Percentiles rank a stretch among this genome's conserved stretches.
These are phyloP conservation scores for Lepidochrysops patricia DNA, from an alignment of 2,888 invertebrate genomes.

Conservation along the genomic window DNA sequence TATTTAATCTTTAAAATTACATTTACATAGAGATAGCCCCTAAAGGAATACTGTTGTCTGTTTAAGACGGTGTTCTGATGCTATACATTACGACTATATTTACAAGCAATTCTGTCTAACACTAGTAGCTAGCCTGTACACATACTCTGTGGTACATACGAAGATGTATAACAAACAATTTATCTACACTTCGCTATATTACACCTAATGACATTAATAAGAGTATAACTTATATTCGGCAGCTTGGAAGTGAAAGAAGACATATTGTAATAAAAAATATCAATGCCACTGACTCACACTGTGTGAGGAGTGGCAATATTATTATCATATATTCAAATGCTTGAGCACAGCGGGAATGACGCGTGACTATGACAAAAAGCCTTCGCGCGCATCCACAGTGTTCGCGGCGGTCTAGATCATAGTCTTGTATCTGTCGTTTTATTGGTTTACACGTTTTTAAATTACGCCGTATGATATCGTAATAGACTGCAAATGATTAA, in stretches of 20 bases:
- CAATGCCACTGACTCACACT: too few relatives aligned
- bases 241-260: constrained; percentile 3
- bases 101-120: constrained; percentile 31
- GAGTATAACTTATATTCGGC: constrained; percentile 6
- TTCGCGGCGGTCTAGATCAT: too few relatives aligned
- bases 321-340: too few relatives aligned
- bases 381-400: too few relatives aligned
- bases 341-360: too few relatives aligned
- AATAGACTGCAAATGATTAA: too few relatives aligned
- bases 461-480: too few relatives aligned
- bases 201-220: constrained; percentile 19
- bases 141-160: constrained; percentile 30
- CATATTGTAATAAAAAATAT: background rate
- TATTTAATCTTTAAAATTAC: background rate
- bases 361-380: too few relatives aligned
- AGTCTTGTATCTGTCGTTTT: background rate
- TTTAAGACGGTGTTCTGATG: constrained; percentile 35
- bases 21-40: constrained; percentile 22
- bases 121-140: constrained; percentile 35
- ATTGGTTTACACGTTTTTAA: too few relatives aligned
- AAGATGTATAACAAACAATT: constrained; percentile 31
- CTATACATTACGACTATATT: constrained; percentile 43
- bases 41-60: constrained; percentile 28
- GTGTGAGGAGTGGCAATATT: too few relatives aligned
- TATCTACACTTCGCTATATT: constrained; percentile 33